Conservation (phyloP, 2,113 vertebrate genomes). For the Xiphophorus maculatus region DNA sequence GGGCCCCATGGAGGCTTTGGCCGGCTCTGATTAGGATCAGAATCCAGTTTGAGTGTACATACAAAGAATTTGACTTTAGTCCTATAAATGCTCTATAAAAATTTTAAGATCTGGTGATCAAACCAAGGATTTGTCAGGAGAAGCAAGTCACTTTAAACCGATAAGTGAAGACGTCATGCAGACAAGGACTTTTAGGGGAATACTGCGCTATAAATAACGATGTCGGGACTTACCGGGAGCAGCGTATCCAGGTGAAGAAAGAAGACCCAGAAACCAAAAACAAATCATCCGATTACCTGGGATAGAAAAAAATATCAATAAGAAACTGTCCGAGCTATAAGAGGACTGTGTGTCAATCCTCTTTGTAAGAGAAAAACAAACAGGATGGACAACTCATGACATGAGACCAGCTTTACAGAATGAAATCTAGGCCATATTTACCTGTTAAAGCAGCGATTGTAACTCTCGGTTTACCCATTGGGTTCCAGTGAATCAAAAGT, state of each 20-base stretch:
- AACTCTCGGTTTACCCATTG: not conserved
- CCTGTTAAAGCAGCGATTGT: not conserved
- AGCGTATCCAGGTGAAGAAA: fast-evolving
- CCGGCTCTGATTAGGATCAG: too few relatives aligned
- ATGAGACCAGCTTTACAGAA: not conserved
- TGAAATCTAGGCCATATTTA: not conserved
- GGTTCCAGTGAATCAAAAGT: not conserved
- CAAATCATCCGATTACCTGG: not conserved
- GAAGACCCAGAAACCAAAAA: not conserved
- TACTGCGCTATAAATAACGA: not conserved
- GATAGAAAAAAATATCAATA: not conserved
- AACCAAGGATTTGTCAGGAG: too few relatives aligned
- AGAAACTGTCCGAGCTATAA: not conserved
- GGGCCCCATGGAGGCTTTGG: too few relatives aligned
- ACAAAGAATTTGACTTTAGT: too few relatives aligned
- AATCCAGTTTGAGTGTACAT: too few relatives aligned
- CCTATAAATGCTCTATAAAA: too few relatives aligned
- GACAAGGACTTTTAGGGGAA: too few relatives aligned
- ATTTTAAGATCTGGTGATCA: too few relatives aligned
- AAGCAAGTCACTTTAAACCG: too few relatives aligned
- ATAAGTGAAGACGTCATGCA: too few relatives aligned
- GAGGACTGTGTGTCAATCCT: too few relatives aligned
- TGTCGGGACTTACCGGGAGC: conserved; percentile 19
- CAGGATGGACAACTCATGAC: not conserved
- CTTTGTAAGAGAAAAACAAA: not conserved